Evolutionary conservation across 1,140 invertebrate genomes (phyloP).

Genomic region (Pentalonia nigronervosa): DNA sequence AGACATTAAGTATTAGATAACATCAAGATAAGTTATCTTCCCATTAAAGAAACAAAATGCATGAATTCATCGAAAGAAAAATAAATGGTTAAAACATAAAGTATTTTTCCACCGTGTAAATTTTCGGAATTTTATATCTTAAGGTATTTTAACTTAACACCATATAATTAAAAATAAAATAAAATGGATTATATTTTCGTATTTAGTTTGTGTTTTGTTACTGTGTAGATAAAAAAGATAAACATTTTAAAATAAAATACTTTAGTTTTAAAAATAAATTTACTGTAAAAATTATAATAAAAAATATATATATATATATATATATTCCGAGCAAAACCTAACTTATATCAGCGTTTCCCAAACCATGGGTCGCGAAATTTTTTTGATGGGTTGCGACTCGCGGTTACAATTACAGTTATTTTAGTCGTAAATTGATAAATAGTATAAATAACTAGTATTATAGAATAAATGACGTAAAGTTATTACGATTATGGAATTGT

Average conservation of each 20-base stretch:
- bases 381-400: too few relatives aligned
- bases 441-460: too few relatives aligned
- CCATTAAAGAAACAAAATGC: not conserved
- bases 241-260: not conserved
- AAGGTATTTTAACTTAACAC: not conserved
- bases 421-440: too few relatives aligned
- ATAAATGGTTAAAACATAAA: not conserved
- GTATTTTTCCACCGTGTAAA: not conserved
- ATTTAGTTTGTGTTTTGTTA: not conserved
- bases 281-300: not conserved
- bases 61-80: not conserved
- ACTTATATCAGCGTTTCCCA: too few relatives aligned
- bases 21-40: not conserved
- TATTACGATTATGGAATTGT: too few relatives aligned
- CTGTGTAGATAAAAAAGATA: not conserved
- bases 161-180: not conserved
- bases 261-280: not conserved
- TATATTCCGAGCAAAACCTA: not conserved
- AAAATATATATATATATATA: too few relatives aligned
- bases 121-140: not conserved
- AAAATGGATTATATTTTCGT: not conserved
- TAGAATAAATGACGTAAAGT: too few relatives aligned
- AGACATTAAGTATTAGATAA: too few relatives aligned
- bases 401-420: too few relatives aligned
- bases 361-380: too few relatives aligned